These are phyloP conservation scores for Ramphastos sulfuratus DNA, from an alignment of 2,113 vertebrate species.

Conservation along the genomic window DNA sequence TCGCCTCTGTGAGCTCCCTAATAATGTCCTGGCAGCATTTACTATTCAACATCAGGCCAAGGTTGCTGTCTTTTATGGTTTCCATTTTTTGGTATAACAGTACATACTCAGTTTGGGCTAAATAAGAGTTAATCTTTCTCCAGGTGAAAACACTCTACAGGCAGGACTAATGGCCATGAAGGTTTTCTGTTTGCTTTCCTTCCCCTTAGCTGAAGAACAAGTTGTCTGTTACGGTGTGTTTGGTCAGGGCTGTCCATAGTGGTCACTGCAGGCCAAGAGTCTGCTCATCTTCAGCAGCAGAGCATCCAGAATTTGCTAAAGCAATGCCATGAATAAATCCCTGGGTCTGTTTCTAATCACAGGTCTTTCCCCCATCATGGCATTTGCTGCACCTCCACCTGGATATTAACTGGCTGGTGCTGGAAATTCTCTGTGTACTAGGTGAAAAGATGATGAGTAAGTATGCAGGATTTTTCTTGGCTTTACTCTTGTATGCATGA, in stretches of 20 bases:
- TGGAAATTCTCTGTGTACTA: conserved; percentile 90
- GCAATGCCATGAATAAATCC: not conserved
- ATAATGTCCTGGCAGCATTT: conserved; percentile 80
- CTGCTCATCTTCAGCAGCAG: not conserved
- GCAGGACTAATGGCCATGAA: not conserved
- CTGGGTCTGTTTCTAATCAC: conserved; percentile 27
- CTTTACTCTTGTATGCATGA: not conserved
- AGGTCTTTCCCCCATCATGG: conserved; percentile 94
- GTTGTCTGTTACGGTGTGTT: not conserved
- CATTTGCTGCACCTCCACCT: conserved; percentile 94
- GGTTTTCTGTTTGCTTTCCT: accelerated
- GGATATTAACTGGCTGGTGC: conserved; percentile 90
- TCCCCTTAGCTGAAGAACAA: not conserved
- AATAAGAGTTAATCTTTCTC: not conserved
- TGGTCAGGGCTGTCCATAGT: not conserved
- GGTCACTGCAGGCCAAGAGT: not conserved
- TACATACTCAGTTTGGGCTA: not conserved
- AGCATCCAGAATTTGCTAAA: not conserved
- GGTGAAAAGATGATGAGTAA: conserved; percentile 88
- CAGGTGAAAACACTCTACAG: not conserved
- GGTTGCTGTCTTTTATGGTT: conserved; percentile 67
- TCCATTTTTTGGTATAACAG: not conserved
- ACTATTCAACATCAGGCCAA: conserved; percentile 89
- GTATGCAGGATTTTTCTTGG: not conserved
- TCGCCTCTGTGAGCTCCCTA: conserved; percentile 83